phyloP scores from a whole-genome alignment of 2,113 vertebrate species.

The Rhinoderma darwinii region DNA sequence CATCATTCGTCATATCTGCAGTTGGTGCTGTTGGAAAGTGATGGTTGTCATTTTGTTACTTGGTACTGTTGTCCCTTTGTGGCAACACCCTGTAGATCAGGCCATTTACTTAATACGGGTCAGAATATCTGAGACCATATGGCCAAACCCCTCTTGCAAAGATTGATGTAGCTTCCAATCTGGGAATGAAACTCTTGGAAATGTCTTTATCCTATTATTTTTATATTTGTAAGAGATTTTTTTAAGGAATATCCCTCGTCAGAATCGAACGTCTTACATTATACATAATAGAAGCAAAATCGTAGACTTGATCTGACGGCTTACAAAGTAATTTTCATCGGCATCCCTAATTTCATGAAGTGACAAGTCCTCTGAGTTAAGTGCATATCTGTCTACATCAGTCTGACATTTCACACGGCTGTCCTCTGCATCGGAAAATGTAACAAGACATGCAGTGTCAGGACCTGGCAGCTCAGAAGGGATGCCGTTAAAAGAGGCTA shows the following conservation, averaged over 20 bases:
- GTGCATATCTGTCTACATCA: conserved; percentile 48
- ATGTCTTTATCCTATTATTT: not conserved
- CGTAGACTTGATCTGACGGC: conserved; percentile 4
- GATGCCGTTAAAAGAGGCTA: conserved; percentile 19
- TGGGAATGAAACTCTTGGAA: not conserved
- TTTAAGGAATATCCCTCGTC: not conserved
- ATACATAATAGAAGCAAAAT: not conserved
- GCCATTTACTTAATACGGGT: not conserved
- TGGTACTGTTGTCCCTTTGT: no score
- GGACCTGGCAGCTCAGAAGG: conserved; percentile 23
- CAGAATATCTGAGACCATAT: not conserved
- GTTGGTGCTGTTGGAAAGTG: no score
- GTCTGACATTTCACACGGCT: conserved; percentile 51
- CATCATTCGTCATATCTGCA: no score
- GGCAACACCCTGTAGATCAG: no score
- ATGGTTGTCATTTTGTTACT: no score
- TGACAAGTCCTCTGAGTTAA: conserved; percentile 51
- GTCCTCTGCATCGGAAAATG: conserved; percentile 47
- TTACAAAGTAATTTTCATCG: conserved; percentile 31
- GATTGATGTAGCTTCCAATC: not conserved
- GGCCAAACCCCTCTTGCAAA: not conserved
- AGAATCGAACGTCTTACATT: not conserved
- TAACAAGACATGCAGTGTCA: conserved; percentile 53
- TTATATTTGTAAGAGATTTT: not conserved
- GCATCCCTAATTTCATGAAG: conserved; percentile 48